These are phyloP conservation scores for Plusia festucae DNA, from an alignment of 2,888 invertebrate species.

Conservation along the genomic window DNA sequence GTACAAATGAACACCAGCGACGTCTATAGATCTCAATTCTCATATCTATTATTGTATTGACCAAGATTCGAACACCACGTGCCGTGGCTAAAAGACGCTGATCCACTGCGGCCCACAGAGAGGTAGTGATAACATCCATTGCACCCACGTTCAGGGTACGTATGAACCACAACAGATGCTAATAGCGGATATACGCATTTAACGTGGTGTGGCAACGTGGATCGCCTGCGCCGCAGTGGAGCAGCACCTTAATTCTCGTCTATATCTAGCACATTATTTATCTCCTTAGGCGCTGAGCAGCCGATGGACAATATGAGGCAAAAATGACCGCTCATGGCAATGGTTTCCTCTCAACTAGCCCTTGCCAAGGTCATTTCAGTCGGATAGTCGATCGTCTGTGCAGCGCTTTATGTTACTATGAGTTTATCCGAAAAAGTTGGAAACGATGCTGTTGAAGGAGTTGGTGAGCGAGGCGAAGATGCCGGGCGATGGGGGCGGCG, in stretches of 20 bases:
- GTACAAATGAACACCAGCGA: conserved; percentile 3
- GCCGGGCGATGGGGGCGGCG: conserved; percentile 87
- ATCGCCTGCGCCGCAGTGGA: too few relatives aligned
- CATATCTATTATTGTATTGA: not conserved
- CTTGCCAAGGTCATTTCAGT: not conserved
- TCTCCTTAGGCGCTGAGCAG: not conserved
- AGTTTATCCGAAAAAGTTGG: conserved; percentile 92
- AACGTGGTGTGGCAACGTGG: too few relatives aligned
- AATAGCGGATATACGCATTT: too few relatives aligned
- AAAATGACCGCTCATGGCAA: too few relatives aligned
- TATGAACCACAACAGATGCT: too few relatives aligned
- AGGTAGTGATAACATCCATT: too few relatives aligned
- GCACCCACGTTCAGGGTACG: too few relatives aligned
- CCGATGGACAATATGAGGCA: not conserved
- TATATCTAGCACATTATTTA: not conserved
- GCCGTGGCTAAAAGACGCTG: too few relatives aligned
- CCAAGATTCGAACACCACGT: too few relatives aligned
- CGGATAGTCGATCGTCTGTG: not conserved
- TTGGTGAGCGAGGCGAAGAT: conserved; percentile 93
- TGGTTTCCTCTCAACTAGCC: too few relatives aligned
- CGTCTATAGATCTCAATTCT: not conserved
- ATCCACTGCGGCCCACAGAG: too few relatives aligned
- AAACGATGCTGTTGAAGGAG: conserved; percentile 94
- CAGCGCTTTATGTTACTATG: not conserved
- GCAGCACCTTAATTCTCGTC: too few relatives aligned